Conservation (phyloP, 1,140 invertebrate genomes). For the Brachionus angularis region DNA sequence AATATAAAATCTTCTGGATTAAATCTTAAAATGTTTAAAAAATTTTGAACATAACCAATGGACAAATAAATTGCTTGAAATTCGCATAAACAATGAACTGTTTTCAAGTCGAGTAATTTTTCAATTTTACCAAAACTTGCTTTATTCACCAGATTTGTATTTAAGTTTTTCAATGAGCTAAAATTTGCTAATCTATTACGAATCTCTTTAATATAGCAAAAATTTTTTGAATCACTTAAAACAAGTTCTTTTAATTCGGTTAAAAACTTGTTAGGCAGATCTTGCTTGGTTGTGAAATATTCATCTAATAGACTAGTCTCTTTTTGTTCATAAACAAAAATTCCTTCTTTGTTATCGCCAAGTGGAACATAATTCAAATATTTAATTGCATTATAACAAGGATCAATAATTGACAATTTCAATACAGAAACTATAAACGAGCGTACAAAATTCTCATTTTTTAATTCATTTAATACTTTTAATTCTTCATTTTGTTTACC, state of each 20-base stretch:
- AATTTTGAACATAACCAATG: not conserved
- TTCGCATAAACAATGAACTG: slow-evolving; percentile 36
- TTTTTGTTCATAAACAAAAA: not conserved
- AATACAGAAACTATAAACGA: slow-evolving; percentile 33
- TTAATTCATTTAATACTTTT: not conserved
- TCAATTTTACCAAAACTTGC: not conserved
- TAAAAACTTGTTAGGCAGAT: not conserved
- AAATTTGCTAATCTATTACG: not conserved
- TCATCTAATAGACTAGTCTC: not conserved
- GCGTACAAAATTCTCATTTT: not conserved
- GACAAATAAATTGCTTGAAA: slow-evolving; percentile 42
- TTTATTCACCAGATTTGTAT: slow-evolving; percentile 2
- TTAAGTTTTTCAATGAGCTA: not conserved
- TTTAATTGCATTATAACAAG: not conserved
- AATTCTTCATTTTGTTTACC: not conserved
- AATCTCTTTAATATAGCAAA: not conserved
- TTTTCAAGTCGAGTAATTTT: not conserved
- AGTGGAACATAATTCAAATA: not conserved
- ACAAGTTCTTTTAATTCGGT: not conserved
- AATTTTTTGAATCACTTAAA: not conserved
- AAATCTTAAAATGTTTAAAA: not conserved
- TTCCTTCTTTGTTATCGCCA: not conserved
- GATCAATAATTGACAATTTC: slow-evolving; percentile 19
- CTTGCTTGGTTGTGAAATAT: not conserved
- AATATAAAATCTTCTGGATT: slow-evolving; percentile 29